A percentile compares a stretch with the other conserved stretches of the same genome.
phyloP scores from a whole-genome alignment of 1,140 invertebrate genomes.

The Frieseomelitta varia region DNA sequence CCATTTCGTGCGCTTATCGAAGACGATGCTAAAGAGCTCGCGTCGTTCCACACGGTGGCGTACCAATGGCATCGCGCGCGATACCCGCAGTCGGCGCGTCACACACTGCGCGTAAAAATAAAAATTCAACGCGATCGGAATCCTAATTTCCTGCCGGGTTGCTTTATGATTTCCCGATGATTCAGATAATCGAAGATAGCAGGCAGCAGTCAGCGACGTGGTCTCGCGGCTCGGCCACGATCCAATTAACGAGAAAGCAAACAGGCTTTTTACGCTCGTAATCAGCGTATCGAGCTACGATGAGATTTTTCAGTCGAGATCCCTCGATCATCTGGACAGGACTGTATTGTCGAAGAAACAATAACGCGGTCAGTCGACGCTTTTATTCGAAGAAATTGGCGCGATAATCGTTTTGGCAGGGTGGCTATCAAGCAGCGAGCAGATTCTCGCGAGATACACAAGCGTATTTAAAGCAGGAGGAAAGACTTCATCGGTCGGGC shows the following conservation, averaged over 20 bases:
- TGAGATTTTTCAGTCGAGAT: conserved; percentile 13
- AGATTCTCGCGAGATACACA: background rate
- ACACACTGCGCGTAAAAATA: background rate
- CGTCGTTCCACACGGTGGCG: background rate
- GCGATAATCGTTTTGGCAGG: background rate
- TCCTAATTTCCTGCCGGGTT: background rate
- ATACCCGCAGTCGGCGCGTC: no score
- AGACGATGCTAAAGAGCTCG: background rate
- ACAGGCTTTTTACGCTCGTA: conserved; percentile 10
- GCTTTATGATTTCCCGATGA: conserved; percentile 38
- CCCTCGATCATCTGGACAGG: background rate
- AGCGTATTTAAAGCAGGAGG: background rate
- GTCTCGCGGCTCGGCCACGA: background rate
- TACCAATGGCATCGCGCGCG: background rate
- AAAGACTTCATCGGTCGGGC: conserved; percentile 31
- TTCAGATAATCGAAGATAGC: conserved; percentile 35
- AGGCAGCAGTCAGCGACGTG: background rate
- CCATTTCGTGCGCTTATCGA: background rate
- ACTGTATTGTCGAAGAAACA: background rate
- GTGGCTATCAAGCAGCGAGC: background rate
- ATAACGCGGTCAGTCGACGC: background rate
- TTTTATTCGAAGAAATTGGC: background rate
- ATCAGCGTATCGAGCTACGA: conserved; percentile 2
- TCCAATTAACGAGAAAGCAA: conserved; percentile 44
- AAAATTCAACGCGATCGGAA: background rate